phyloP scores from a whole-genome alignment of 2,113 vertebrate genomes.

The Physeter macrocephalus region DNA sequence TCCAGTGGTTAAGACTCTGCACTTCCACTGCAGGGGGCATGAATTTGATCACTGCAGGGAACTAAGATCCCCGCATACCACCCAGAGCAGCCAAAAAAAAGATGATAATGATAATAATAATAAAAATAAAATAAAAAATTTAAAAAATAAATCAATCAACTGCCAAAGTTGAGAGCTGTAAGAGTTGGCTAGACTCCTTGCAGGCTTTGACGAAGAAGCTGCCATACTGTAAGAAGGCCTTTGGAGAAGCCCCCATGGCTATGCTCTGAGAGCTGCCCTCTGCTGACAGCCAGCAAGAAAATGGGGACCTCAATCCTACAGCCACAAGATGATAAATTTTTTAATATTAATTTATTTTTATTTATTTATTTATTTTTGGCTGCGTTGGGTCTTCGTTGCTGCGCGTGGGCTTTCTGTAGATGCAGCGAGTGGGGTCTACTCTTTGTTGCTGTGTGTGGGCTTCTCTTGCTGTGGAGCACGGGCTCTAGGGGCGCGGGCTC shows the following conservation, averaged over 20 bases:
- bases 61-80: background rate
- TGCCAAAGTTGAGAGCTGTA: background rate
- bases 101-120: too few relatives aligned
- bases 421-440: too few relatives aligned
- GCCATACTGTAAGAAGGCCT: background rate
- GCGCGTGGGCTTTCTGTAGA: too few relatives aligned
- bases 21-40: background rate
- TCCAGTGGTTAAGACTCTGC: background rate
- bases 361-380: too few relatives aligned
- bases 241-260: background rate
- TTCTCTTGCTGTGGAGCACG: too few relatives aligned
- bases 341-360: too few relatives aligned
- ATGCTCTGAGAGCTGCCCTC: background rate
- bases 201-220: background rate
- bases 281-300: background rate
- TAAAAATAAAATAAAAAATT: background rate
- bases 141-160: background rate
- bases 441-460: too few relatives aligned
- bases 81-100: background rate
- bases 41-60: background rate
- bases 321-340: background rate
- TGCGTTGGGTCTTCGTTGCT: too few relatives aligned
- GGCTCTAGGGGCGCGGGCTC: too few relatives aligned
- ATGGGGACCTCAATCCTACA: background rate
- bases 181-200: background rate